These are phyloP conservation scores for Formica selysi DNA, from an alignment of 1,140 invertebrate species.

Conservation along the genomic window DNA sequence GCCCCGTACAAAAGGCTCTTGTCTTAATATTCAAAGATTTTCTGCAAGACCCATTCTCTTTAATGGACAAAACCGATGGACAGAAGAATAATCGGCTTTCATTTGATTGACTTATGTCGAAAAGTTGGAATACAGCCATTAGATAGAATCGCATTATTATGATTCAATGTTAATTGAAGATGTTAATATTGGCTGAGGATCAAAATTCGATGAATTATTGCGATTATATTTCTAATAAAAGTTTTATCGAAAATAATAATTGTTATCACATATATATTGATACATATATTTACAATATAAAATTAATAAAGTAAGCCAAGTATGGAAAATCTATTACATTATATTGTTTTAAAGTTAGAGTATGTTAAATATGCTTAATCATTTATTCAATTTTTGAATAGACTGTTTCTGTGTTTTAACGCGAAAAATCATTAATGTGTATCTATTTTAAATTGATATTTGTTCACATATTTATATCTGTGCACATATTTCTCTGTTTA, in stretches of 20 bases:
- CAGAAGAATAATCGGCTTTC: conserved; percentile 24
- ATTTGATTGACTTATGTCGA: conserved; percentile 36
- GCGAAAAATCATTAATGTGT: neutral
- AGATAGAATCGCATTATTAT: conserved; percentile 22
- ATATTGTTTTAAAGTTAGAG: too few species aligned
- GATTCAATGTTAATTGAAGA: conserved; percentile 19
- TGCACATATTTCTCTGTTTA: conserved; percentile 72
- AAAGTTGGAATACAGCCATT: conserved; percentile 12
- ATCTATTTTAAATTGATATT: conserved; percentile 7
- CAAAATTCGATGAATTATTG: neutral
- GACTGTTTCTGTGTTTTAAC: neutral
- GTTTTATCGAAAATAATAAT: neutral
- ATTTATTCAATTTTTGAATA: neutral
- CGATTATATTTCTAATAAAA: neutral
- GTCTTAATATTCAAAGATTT: conserved; percentile 34
- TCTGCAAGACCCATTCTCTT: neutral
- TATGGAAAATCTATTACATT: neutral
- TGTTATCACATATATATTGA: too few species aligned
- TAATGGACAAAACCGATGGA: neutral
- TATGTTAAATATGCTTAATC: neutral
- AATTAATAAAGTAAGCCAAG: neutral
- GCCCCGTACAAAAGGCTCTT: conserved; percentile 69
- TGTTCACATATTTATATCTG: too few species aligned
- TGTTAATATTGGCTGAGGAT: neutral
- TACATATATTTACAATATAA: neutral